phyloP scores from a whole-genome alignment of 92 coral and sea anemone species.

The Porites divaricata region DNA sequence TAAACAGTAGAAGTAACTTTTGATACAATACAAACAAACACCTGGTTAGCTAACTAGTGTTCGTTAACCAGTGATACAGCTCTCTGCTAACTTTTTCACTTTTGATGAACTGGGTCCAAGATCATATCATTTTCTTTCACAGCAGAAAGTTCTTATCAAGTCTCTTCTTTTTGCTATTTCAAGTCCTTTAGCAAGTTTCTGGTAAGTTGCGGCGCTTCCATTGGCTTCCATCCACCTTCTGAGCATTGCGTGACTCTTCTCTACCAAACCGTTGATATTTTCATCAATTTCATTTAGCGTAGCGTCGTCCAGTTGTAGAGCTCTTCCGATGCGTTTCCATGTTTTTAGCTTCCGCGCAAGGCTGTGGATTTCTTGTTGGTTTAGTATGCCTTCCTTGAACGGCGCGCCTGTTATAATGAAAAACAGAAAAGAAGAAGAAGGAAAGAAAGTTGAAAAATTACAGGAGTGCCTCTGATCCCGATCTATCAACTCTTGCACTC shows the following conservation, averaged over 20 bases:
- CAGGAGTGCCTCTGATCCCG: no score
- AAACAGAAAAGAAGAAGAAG: background rate
- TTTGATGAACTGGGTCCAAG: no score
- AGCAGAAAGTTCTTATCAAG: conserved; percentile 3
- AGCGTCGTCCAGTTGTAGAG: conserved; percentile 41
- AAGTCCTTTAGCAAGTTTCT: conserved; percentile 30
- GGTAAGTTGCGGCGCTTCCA: conserved; percentile 33
- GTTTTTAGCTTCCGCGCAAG: conserved; percentile 1
- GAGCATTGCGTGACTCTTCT: conserved; percentile 48
- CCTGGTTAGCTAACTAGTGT: no score
- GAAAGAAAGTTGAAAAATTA: no score
- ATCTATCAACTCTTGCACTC: no score
- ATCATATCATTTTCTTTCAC: background rate
- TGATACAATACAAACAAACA: no score
- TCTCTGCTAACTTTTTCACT: no score
- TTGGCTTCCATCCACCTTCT: conserved; percentile 28
- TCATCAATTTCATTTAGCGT: conserved; percentile 25
- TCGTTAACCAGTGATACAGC: no score
- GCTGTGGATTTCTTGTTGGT: conserved; percentile 13
- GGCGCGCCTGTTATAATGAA: conserved; percentile 6
- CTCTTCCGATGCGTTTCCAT: conserved; percentile 54
- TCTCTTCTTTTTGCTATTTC: conserved; percentile 13
- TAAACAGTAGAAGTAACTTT: no score
- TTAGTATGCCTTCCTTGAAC: conserved; percentile 8
- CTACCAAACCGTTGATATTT: conserved; percentile 3